Base-by-base conservation (phyloP, 2,797 vertebrate species). In the Sparus aurata region DNA sequence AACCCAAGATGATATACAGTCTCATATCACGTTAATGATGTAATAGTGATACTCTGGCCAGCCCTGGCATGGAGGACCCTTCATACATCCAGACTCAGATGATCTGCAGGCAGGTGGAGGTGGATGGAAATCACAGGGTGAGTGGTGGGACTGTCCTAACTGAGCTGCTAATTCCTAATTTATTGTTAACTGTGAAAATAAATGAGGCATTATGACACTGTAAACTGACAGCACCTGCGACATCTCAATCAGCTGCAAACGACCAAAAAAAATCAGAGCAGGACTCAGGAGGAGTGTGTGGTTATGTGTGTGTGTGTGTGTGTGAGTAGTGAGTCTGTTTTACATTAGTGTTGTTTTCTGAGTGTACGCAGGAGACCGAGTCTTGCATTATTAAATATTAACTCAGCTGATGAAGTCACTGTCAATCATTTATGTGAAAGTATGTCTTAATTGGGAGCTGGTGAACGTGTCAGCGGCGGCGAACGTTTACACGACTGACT, bases 341-440 rank as follows among this genome's bases (percentile, higher is more conserved):
- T 73, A 81, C 49, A 18, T 69, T 57, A 90, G 95, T 92, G 43
- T 57, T 78, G 16, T 71, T 69, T 60, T 80, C 66, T 71, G 77
- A 54, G 76, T 87, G 84, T 83, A 76, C 69, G 85, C 83, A 69
- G 82, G 88, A 90, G 89, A 91, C 77, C 22, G 66, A 84, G 87
- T 90, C 91, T 92, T 71, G 66, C 82, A 71, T 90, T 75, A 95
- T 93, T 94, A 95, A 95, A 95, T 86, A 91, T 90, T 85, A 84
- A 87, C 77, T 89, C 57, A 71, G 81, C 77, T 86, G 77, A 83
- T 70, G 73, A 89, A 87, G 81, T 79, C 79, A 55, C 47, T 86
- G 83, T 93, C 93, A 93, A 83, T 97, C 95, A 62, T 96, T 96
- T 95, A 64, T 92, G 88, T 67, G 92, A 94, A 88, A 86, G 87